Evolutionary conservation across 2,797 vertebrate genomes (phyloP), one percentile per base, ranked within the genome.

Genomic region (Knipowitschia caucasica): DNA sequence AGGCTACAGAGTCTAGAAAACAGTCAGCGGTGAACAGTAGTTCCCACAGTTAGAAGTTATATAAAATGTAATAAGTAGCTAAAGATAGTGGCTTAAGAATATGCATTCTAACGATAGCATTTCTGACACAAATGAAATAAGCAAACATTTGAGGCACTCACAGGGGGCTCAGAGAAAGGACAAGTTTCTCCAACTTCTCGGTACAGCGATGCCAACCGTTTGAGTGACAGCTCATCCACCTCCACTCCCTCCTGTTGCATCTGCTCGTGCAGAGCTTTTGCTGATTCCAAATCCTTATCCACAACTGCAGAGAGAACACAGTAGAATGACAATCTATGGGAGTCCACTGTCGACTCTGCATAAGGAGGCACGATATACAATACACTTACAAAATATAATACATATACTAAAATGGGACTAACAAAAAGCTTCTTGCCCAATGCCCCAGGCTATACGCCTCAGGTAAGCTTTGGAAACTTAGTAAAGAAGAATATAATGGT

Each of bases 141-240:
- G 71, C 36, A 21, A 39, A 40, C 21, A 55, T 8, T 43, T 6
- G 45, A 1, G 15, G 8, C 25, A 93, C 95, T 95, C 89, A 99
- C 96, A 25, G 93, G 91, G 62, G 95, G 96, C 60, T 98, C 96
- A 0, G 77, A 1, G 79, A 98, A 98, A 67, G 95, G 95, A 52
- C 81, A 70, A 0, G 77, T 42, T 77, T 95, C 90, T 58, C 92
- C 92, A 2, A 64, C 83, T 0, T 81, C 46, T 47, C 73, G 92
- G 88, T 96, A 92, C 49, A 98, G 82, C 46, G 2, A 0, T 1
- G 94, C 93, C 17, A 98, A 81, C 21, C 91, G 92, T 83, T 99
- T 99, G 67, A 98, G 89, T 54, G 86, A 80, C 46, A 95, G 61
- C 31, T 94, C 86, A 0, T 93, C 71, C 21, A 85, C 35, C 25